These are phyloP conservation scores for Sceloporus tristichus DNA, from an alignment of 2,113 vertebrate species.

Conservation along the genomic window DNA sequence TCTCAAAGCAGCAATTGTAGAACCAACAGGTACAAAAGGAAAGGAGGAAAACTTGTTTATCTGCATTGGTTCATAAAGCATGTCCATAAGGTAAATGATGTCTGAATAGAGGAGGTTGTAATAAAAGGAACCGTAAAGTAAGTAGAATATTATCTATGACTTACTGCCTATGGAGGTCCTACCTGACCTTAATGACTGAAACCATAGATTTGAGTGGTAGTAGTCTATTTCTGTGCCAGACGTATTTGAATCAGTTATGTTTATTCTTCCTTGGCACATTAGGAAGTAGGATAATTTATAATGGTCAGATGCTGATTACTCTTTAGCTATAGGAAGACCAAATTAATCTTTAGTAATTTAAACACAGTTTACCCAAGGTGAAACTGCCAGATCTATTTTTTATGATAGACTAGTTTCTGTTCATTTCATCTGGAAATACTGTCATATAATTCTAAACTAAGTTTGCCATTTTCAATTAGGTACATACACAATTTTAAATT, in stretches of 20 bases:
- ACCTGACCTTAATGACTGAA: neutral
- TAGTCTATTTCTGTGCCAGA: neutral
- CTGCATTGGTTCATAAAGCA: neutral
- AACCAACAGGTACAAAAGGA: neutral
- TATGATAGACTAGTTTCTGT: slow-evolving; percentile 5
- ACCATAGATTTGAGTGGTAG: neutral
- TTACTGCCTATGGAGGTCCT: neutral
- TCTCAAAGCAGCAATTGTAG: too few species aligned
- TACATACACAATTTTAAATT: slow-evolving; percentile 27
- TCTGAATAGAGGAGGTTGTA: neutral
- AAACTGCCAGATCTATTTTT: slow-evolving; percentile 9
- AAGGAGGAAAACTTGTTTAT: neutral
- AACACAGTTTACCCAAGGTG: slow-evolving; percentile 9
- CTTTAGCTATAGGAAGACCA: slow-evolving; percentile 18
- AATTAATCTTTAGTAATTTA: slow-evolving; percentile 17
- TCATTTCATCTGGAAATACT: slow-evolving; percentile 40
- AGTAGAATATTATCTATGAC: neutral
- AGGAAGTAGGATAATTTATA: neutral
- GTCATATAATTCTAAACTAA: slow-evolving; percentile 29
- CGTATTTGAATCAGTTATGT: neutral
- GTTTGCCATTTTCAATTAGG: slow-evolving; percentile 13
- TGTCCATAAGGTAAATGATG: neutral
- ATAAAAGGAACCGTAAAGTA: neutral
- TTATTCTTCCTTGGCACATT: neutral
- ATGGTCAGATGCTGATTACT: slow-evolving; percentile 14